Evolutionary conservation across 1,140 invertebrate species (phyloP), one percentile per base, ranked within the genome.

Genomic region (Saxidomus purpurata): DNA sequence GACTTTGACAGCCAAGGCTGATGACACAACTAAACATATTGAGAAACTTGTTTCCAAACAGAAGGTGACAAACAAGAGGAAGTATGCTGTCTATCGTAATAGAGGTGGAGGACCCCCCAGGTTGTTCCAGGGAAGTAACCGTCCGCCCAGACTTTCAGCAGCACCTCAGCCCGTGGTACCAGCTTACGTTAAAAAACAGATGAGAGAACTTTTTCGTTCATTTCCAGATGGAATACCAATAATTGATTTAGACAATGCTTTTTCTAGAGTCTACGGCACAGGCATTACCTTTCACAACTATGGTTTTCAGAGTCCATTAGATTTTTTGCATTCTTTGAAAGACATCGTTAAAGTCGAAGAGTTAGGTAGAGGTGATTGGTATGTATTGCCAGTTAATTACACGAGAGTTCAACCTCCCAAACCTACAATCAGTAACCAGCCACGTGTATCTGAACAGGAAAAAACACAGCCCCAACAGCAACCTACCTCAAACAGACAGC

Each of bases 11-110:
- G 93, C 90, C 0, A 91, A 93, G 13, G 89, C 92, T 13, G 92
- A 94, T 81, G 90, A 91, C 36, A 91, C 91, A 19, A 95, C 94
- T 13, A 40, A 88, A 49, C 93, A 95, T 67, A 94, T 95, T 28
- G 88, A 92, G 80, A 92, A 88, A 87, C 52, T 95, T 28, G 94
- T 95, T 17, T 91, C 93, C 0, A 92, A 87, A 43, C 94, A 95
- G 82, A 94, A 92, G 79, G 76, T 93, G 9, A 49, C 88, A 1
- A 89, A 92, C 67, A 92, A 90, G 34, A 90, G 90, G 36, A 94
- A 93, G 79, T 90, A 85, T 89, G 88, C 92, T 4, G 90, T 90
- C 15, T 89, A 88, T 52, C 71, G 85, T 52, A 67, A 61, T 40
- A 77, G 79, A 36, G 79, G 88, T 34, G 36, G 79, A 40, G 25